Evolutionary conservation across 2,113 vertebrate species (phyloP), one percentile per base, ranked within the genome.

Genomic region (Atrichornis clamosus): DNA sequence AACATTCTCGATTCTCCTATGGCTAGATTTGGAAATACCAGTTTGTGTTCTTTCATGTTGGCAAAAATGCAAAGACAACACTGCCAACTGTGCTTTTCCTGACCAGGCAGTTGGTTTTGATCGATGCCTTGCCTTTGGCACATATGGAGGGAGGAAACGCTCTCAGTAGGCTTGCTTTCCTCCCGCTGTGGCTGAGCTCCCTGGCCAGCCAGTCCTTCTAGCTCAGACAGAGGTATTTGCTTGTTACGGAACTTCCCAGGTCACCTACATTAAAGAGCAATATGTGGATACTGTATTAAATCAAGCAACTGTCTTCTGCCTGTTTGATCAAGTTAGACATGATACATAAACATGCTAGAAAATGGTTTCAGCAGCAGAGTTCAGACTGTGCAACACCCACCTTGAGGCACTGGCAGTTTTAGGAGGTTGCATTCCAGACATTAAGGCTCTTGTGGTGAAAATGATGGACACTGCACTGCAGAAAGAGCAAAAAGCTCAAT

Each of bases 371-470:
- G 52, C 87, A 72, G 84, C 24, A 19, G 23, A 77, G 80, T 49
- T 89, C 89, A 78, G 13, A 2, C 73, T 70, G 63, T 73, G 77
- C 7, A 9, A 84, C 86, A 65, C 76, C 83, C 86, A 93, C 86
- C 89, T 95, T 52, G 77, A 92, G 84, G 56, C 84, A 64, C 0
- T 78, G 76, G 89, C 89, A 64, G 65, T 69, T 96, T 87, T 78
- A 89, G 89, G 76, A 97, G 91, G 73, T 55, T 81, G 73, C 89
- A 81, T 97, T 96, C 93, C 94, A 95, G 80, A 89, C 42, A 11
- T 77, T 32, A 84, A 85, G 21, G 52, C 78, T 95, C 65, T 94
- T 86, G 49, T 32, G 41, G 69, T 92, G 75, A 89, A 92, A 93
- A 90, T 80, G 42, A 73, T 68, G 89, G 69, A 68, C 81, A 17